Evolutionary conservation across 2,888 invertebrate genomes (phyloP).

Genomic region (Nomada ferruginata): DNA sequence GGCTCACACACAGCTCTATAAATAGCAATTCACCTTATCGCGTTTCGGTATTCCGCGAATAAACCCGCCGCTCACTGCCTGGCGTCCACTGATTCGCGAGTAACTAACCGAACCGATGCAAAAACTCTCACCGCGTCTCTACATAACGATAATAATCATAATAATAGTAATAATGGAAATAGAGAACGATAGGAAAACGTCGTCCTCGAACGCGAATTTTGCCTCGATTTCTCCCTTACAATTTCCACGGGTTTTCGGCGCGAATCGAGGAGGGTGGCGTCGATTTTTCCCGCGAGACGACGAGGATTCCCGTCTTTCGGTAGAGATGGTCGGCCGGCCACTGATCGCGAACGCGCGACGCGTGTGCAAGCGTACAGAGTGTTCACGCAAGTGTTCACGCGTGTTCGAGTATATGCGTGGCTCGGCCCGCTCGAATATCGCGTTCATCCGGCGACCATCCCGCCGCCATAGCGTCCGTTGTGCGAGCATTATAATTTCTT

Average conservation of each 20-base stretch:
- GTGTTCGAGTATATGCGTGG: conserved; percentile 29
- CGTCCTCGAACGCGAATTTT: not conserved
- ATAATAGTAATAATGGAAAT: too few species aligned
- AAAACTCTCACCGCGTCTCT: not conserved
- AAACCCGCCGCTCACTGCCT: not conserved
- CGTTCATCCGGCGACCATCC: conserved; percentile 44
- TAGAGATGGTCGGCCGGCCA: conserved; percentile 78
- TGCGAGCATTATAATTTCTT: conserved; percentile 56
- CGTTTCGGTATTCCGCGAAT: conserved; percentile 40
- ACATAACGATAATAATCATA: too few species aligned
- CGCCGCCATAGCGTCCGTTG: not conserved
- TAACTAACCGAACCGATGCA: too few species aligned
- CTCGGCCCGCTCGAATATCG: conserved; percentile 52
- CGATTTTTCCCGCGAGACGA: conserved; percentile 31
- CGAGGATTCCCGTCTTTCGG: conserved; percentile 71
- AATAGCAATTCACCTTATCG: conserved; percentile 46
- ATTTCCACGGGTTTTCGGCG: not conserved
- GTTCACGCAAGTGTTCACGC: conserved; percentile 17
- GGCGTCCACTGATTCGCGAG: not conserved
- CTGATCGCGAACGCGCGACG: conserved; percentile 74
- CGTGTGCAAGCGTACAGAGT: conserved; percentile 21
- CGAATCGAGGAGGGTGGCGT: conserved; percentile 10
- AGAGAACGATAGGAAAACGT: too few species aligned
- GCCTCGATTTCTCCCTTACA: too few species aligned
- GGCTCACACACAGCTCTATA: conserved; percentile 24